Conservation (phyloP, 2,888 invertebrate genomes). For the Cepaea hortensis region DNA sequence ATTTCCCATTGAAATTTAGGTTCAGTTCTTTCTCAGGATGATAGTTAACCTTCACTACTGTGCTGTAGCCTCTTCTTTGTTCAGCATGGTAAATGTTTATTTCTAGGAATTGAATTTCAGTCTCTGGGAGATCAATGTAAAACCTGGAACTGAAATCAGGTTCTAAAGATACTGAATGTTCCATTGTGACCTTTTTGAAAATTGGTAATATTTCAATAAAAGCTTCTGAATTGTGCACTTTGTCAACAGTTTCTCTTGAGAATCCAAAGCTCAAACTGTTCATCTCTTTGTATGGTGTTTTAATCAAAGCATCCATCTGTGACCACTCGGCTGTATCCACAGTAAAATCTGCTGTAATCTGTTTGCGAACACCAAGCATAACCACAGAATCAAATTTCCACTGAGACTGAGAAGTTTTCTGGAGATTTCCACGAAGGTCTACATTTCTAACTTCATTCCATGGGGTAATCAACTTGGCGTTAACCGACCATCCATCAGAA, state of each 20-base stretch:
- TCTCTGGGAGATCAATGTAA: constrained; percentile 34
- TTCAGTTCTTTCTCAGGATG: constrained; percentile 37
- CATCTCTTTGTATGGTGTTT: constrained; percentile 43
- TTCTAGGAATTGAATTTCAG: constrained; percentile 38
- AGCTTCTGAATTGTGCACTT: not conserved
- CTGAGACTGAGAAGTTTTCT: not conserved
- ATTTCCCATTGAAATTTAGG: constrained; percentile 17
- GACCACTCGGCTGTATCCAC: constrained; percentile 17
- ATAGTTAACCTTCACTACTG: constrained; percentile 40
- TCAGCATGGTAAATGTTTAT: constrained; percentile 8
- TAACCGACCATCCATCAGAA: constrained; percentile 16
- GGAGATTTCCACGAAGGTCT: constrained; percentile 9
- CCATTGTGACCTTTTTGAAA: constrained; percentile 30
- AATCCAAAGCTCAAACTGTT: constrained; percentile 20
- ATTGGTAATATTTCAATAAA: constrained; percentile 34
- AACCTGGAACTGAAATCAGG: constrained; percentile 5
- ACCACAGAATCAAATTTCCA: constrained; percentile 36
- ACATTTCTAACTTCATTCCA: constrained; percentile 28
- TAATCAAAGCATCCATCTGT: constrained; percentile 14
- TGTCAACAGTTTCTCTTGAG: not conserved
- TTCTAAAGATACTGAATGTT: constrained; percentile 20
- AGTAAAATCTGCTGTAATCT: constrained; percentile 23
- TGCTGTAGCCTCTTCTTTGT: constrained; percentile 25
- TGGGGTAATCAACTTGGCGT: constrained; percentile 38
- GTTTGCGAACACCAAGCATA: constrained; percentile 23